These are phyloP conservation scores for Maccullochella peelii DNA, from an alignment of 2,113 vertebrate species.

Conservation along the genomic window DNA sequence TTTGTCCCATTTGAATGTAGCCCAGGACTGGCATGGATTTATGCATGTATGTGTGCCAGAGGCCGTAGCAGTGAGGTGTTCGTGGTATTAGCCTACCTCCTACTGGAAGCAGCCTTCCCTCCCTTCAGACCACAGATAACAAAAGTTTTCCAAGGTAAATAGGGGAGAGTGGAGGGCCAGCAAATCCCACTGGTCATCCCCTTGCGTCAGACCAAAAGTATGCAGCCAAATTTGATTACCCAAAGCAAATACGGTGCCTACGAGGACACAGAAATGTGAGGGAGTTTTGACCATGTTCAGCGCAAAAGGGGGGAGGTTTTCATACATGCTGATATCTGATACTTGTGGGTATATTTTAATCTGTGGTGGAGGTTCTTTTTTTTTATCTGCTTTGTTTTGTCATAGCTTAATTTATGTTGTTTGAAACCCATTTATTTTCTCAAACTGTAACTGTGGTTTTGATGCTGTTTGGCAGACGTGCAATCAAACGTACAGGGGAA, in stretches of 20 bases:
- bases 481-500: conserved; percentile 55
- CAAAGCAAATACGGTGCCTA: conserved; percentile 73
- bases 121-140: conserved; percentile 71
- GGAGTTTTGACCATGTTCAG: conserved; percentile 30
- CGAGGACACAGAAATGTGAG: conserved; percentile 62
- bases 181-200: conserved; percentile 75
- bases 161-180: conserved; percentile 61
- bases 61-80: conserved; percentile 51
- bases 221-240: conserved; percentile 78
- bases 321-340: conserved; percentile 60
- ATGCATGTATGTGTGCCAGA: conserved; percentile 41
- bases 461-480: conserved; percentile 62
- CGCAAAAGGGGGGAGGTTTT: not conserved
- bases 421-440: conserved; percentile 69
- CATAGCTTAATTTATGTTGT: conserved; percentile 62
- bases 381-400: conserved; percentile 67
- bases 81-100: conserved; percentile 80
- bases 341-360: conserved; percentile 71
- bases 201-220: conserved; percentile 73
- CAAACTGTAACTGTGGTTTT: conserved; percentile 60
- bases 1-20: conserved; percentile 61
- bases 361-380: conserved; percentile 38
- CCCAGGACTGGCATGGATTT: conserved; percentile 39
- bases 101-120: conserved; percentile 76
- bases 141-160: conserved; percentile 75